phyloP scores from a whole-genome alignment of 30 jellyfish, hydroid and myxozoan species.

The Pseudorhiza aurosa region DNA sequence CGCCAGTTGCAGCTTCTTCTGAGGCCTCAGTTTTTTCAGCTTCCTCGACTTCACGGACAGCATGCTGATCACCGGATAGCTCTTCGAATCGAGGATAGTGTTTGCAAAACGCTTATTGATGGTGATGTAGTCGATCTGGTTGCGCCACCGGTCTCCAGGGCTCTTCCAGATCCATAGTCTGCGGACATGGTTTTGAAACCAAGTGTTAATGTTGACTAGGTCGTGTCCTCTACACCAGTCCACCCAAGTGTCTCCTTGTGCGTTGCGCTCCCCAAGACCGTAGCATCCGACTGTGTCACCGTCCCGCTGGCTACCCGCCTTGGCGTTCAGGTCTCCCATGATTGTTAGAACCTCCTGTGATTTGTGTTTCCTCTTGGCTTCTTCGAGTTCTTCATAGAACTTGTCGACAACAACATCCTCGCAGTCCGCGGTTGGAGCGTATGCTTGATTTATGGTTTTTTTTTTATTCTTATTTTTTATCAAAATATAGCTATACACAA shows the following conservation, averaged over 20 bases:
- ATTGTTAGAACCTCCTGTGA: conserved; percentile 1
- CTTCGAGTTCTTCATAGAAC: neutral
- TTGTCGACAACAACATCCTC: conserved; percentile 1
- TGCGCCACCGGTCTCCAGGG: neutral
- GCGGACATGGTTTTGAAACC: conserved; percentile 7
- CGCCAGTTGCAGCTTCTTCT: neutral
- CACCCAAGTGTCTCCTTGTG: conserved; percentile 3
- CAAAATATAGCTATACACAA: too few relatives aligned
- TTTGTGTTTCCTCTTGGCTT: neutral
- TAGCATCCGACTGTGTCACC: neutral
- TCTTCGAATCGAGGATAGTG: neutral
- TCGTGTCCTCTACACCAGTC: conserved; percentile 13
- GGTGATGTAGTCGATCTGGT: conserved; percentile 16
- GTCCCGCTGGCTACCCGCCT: neutral
- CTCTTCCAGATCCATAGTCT: conserved; percentile 27
- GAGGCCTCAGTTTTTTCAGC: too few relatives aligned
- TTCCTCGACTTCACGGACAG: neutral
- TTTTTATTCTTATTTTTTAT: too few relatives aligned
- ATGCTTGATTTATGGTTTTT: neutral
- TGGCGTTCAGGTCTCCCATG: conserved; percentile 25
- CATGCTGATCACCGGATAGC: conserved; percentile 9
- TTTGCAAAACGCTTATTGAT: neutral
- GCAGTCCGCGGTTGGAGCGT: conserved; percentile 40
- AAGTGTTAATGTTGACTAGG: neutral
- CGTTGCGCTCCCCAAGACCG: conserved; percentile 29